Conservation (phyloP, 2,113 vertebrate species). For the Apteryx owenii region DNA sequence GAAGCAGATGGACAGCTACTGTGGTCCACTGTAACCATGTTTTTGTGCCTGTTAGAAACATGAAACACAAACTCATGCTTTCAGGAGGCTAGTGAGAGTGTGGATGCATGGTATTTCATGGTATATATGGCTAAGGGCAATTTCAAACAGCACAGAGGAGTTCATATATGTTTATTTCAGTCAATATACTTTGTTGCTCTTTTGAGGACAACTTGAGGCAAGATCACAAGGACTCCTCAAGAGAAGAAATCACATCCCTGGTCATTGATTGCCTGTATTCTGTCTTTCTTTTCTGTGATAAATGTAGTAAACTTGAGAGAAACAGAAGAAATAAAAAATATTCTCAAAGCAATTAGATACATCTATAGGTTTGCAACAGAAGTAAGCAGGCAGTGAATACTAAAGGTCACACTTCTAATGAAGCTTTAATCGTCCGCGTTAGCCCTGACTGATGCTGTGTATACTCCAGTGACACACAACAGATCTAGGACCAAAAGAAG, state of each 20-base stretch:
- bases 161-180: background rate
- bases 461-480: background rate
- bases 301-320: background rate
- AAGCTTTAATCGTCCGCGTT: background rate
- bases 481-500: background rate
- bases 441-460: background rate
- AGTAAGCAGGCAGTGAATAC: background rate
- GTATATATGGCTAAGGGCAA: background rate
- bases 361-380: background rate
- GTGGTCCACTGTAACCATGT: background rate
- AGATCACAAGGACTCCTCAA: background rate
- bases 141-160: background rate
- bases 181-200: too few species aligned
- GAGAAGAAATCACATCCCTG: background rate
- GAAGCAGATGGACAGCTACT: background rate
- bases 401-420: background rate
- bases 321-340: background rate
- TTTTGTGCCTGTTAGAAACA: background rate
- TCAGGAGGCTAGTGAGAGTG: background rate
- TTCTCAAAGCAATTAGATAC: background rate
- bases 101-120: background rate
- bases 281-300: background rate
- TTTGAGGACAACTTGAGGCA: background rate
- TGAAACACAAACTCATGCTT: background rate
- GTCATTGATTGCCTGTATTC: background rate